Percentiles rank a stretch among this genome's conserved stretches.
phyloP scores from a whole-genome alignment of 1,140 invertebrate species.

The Chlorops oryzae region DNA sequence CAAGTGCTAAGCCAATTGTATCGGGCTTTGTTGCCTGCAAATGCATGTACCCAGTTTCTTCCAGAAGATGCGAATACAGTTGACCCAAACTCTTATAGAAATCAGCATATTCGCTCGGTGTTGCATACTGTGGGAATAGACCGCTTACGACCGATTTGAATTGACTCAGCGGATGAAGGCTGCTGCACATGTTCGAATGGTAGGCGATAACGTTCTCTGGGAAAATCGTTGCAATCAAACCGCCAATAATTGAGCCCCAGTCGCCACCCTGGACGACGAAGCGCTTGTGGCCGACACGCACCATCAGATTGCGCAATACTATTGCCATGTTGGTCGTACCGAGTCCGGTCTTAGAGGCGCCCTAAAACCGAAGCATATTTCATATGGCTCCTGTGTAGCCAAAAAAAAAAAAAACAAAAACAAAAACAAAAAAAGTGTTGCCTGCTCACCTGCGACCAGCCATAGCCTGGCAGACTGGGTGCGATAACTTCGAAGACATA shows the following conservation, averaged over 20 bases:
- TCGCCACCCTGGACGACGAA: slow-evolving; percentile 82
- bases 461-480: slow-evolving; percentile 79
- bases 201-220: slow-evolving; percentile 58
- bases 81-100: slow-evolving; percentile 59
- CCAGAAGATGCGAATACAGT: slow-evolving; percentile 50
- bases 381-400: too few species aligned
- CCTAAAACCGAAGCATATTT: slow-evolving; percentile 33
- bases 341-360: slow-evolving; percentile 57
- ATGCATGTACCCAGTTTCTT: slow-evolving; percentile 75
- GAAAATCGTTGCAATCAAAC: slow-evolving; percentile 59
- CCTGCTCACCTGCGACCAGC: slow-evolving; percentile 64
- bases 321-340: slow-evolving; percentile 59
- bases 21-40: slow-evolving; percentile 87
- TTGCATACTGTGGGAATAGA: slow-evolving; percentile 54
- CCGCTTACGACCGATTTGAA: slow-evolving; percentile 25
- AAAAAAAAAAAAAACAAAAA: background rate
- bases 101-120: slow-evolving; percentile 52
- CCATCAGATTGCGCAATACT: slow-evolving; percentile 79
- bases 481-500: slow-evolving; percentile 74
- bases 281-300: slow-evolving; percentile 64
- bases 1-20: slow-evolving; percentile 65
- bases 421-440: background rate
- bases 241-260: slow-evolving; percentile 63
- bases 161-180: slow-evolving; percentile 18
- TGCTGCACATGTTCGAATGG: slow-evolving; percentile 61